Percentiles rank a stretch among this genome's conserved stretches.
phyloP scores from a whole-genome alignment of 2,797 vertebrate species.

The Adelosebastes latens region DNA sequence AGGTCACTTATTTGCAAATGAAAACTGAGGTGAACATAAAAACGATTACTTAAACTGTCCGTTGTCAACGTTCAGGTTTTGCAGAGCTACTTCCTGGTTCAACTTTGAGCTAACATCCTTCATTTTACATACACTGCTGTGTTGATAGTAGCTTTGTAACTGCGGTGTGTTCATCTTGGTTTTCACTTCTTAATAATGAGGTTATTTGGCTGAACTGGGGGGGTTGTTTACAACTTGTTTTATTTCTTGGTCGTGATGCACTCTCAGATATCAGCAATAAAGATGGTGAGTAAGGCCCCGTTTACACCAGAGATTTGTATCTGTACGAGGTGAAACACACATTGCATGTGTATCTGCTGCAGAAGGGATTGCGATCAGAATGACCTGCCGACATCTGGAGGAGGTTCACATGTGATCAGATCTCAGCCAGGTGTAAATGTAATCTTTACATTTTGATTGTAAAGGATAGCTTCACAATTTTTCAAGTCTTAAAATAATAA shows the following conservation, averaged over 20 bases:
- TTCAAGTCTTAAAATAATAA: background rate
- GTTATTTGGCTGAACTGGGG: background rate
- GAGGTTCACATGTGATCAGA: background rate
- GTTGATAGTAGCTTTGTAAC: background rate
- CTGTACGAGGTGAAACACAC: background rate
- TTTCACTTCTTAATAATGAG: background rate
- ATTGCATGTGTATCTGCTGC: background rate
- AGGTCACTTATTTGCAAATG: background rate
- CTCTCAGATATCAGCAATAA: background rate
- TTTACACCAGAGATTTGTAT: background rate
- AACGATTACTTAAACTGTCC: background rate
- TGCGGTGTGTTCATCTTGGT: background rate
- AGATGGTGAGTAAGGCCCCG: background rate
- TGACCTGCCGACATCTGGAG: background rate
- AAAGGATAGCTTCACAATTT: background rate
- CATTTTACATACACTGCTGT: background rate
- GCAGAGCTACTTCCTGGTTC: background rate
- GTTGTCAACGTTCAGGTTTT: background rate
- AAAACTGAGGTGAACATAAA: background rate
- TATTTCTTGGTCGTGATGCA: background rate
- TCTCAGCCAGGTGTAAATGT: background rate
- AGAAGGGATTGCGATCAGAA: background rate
- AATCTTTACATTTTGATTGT: background rate
- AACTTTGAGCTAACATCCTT: background rate
- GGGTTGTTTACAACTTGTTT: background rate